Conservation (phyloP, 2,888 invertebrate species). For the Thalpophila matura region DNA sequence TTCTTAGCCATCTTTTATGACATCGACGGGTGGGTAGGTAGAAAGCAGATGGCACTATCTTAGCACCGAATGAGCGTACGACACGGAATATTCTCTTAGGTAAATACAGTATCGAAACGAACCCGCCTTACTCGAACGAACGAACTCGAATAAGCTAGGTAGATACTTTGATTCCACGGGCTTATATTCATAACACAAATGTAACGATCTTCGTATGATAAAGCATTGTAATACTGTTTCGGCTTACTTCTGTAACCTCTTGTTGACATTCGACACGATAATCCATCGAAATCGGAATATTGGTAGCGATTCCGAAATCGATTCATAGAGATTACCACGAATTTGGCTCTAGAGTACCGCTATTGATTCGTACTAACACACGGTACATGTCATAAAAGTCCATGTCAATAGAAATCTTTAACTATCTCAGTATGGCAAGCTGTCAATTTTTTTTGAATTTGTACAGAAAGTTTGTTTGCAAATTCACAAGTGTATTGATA, state of each 20-base stretch:
- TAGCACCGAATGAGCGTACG: too few species aligned
- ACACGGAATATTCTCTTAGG: not conserved
- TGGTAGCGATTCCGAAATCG: slow-evolving; percentile 20
- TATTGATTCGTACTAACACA: slow-evolving; percentile 17
- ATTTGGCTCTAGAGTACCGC: not conserved
- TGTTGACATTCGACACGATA: slow-evolving; percentile 26
- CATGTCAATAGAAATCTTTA: too few species aligned
- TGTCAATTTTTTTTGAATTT: too few species aligned
- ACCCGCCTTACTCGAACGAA: too few species aligned
- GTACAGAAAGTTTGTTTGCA: too few species aligned
- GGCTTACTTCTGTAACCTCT: slow-evolving; percentile 23
- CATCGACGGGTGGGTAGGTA: too few species aligned
- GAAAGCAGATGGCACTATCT: too few species aligned
- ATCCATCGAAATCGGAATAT: slow-evolving; percentile 25
- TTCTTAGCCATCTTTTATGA: too few species aligned
- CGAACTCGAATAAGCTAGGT: slow-evolving; percentile 1
- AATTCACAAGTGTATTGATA: too few species aligned
- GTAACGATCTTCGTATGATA: slow-evolving; percentile 21
- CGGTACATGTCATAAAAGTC: too few species aligned
- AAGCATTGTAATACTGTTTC: slow-evolving; percentile 18
- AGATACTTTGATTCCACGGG: not conserved
- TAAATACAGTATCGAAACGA: not conserved
- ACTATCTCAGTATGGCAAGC: too few species aligned
- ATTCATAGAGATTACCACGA: slow-evolving; percentile 21
- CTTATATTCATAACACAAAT: slow-evolving; percentile 18